Evolutionary conservation across 2,113 vertebrate species (phyloP), one percentile per base, ranked within the genome.

Genomic region (Jacana jacana): DNA sequence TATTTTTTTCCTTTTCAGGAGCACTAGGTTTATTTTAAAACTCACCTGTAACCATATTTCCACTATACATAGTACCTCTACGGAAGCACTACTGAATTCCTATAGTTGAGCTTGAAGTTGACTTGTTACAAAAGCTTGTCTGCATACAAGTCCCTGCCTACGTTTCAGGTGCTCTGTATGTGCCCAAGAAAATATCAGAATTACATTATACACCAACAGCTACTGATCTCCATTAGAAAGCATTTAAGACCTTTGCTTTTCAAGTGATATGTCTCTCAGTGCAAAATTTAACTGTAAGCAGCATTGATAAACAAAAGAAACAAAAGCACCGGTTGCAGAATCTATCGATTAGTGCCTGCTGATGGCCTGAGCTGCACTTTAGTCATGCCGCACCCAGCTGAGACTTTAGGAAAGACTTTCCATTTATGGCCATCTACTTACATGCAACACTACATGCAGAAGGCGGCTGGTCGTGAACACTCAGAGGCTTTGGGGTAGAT

Each of bases 381-480:
- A 98, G 98, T 97, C 98, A 98, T 98, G 98, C 99, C 98, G 91
- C 99, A 97, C 97, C 98, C 98, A 98, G 98, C 97, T 97, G 98
- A 93, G 98, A 98, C 96, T 98, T 96, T 91, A 97, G 98, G 98
- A 98, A 98, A 98, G 97, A 97, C 95, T 97, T 98, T 86, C 97
- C 98, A 98, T 97, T 98, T 97, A 98, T 97, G 98, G 98, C 97
- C 98, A 98, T 98, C 98, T 99, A 98, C 98, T 99, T 97, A 97
- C 99, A 99, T 99, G 99, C 99, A 99, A 99, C 98, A 99, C 97
- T 98, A 97, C 99, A 99, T 99, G 99, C 99, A 98, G 94, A 97
- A 98, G 98, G 98, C 97, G 98, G 98, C 98, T 98, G 98, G 97
- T 95, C 97, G 90, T 89, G 75, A 96, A 98, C 98, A 97, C 98